phyloP scores from a whole-genome alignment of 2,797 vertebrate species.

The Spheniscus humboldti region DNA sequence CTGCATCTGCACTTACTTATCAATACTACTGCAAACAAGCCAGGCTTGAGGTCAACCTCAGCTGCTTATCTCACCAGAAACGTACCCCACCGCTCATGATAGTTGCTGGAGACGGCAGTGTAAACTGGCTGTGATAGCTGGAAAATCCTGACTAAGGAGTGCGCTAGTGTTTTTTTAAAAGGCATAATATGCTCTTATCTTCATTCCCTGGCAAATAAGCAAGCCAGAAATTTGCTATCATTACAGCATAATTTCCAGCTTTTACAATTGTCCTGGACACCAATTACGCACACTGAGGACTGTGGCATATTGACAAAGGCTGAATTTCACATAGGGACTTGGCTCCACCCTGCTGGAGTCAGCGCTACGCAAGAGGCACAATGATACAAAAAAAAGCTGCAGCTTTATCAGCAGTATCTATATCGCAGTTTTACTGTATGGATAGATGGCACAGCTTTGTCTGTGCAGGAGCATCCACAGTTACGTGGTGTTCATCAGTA shows the following conservation, averaged over 20 bases:
- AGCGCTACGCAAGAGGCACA: neutral
- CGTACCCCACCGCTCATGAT: neutral
- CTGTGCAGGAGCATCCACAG: neutral
- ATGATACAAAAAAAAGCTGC: rapidly evolving
- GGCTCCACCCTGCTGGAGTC: neutral
- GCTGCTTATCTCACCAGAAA: neutral
- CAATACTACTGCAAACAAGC: neutral
- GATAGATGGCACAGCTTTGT: neutral
- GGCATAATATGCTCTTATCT: neutral
- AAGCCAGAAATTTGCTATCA: neutral
- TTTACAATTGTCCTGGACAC: neutral
- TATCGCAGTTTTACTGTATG: neutral
- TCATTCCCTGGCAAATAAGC: neutral
- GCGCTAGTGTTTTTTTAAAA: neutral
- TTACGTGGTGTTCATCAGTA: neutral
- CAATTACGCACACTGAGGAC: rapidly evolving
- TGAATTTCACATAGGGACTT: neutral
- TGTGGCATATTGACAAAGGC: neutral
- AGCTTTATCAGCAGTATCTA: neutral
- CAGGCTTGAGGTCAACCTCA: neutral
- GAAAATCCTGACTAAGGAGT: neutral
- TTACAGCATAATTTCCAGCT: neutral
- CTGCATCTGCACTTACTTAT: neutral
- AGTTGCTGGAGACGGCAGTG: neutral
- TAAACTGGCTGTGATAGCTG: neutral